Base-by-base conservation (phyloP, 2,113 vertebrate genomes). In the Corythornis cristatus region DNA sequence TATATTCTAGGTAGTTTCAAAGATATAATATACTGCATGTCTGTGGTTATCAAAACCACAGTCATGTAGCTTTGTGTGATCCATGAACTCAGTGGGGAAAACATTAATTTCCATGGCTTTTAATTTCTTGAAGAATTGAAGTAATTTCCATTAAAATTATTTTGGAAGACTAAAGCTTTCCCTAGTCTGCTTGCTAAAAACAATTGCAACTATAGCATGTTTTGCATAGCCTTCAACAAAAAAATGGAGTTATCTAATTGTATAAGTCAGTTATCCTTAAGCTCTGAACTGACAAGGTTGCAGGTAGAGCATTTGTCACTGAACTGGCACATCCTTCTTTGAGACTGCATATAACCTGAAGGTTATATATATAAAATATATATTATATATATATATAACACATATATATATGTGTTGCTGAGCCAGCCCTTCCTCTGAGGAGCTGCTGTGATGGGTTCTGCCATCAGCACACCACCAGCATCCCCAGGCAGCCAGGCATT, bases 1-100 rank as follows among this genome's bases (percentile, higher is more conserved):
- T 67, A 35, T 51, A 16, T 95, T 93, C 77, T 20, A 43, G 60
- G 56, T 76, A 73, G 75, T 93, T 95, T 90, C 58, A 90, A 56
- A 90, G 35, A 62, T 80, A 23, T 65, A 82, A 81, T 85, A 28
- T 68, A 92, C 77, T 66, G 26, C 76, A 76, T 92, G 78, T 15
- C 45, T 65, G 12, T 28, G 26, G 56, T 72, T 88, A 88, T 77
- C 70, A 83, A 90, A 94, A 70, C 58, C 62, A 45, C 60, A 82
- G 7, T 68, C 66, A 84, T 6, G 11, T 67, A 75, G 65, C 83
- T 78, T 62, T 51, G 57, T 9, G 46, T 46, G 45, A 65, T 58
- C 79, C 31, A 18, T 33, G 40, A 76, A 12, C 33, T 74, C 65
- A 56, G 31, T 15, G 17, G 11, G 7, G 54, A 35, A 71, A 85